Evolutionary conservation across 2,888 invertebrate species (phyloP).

Genomic region (Eupithecia insigniata): DNA sequence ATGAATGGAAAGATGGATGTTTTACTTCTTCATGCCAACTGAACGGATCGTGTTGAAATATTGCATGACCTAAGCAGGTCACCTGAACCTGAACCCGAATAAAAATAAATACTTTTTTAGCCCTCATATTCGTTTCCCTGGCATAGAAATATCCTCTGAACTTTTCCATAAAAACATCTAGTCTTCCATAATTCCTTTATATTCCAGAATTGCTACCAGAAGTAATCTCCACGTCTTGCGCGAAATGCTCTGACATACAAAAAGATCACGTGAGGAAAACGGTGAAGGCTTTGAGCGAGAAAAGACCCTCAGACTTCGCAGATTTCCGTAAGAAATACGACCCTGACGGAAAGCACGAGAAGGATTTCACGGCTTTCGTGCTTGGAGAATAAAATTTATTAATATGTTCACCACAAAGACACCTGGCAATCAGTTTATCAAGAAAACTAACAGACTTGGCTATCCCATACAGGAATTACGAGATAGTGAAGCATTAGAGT

Average conservation of each 20-base stretch:
- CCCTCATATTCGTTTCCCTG: not conserved
- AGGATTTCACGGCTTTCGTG: constrained; percentile 63
- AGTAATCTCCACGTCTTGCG: constrained; percentile 68
- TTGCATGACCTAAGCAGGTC: too few species aligned
- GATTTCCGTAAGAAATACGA: constrained; percentile 67
- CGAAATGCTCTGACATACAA: constrained; percentile 67
- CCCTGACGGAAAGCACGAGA: constrained; percentile 66
- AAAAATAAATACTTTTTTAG: not conserved
- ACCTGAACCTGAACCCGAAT: not conserved
- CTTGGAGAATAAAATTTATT: too few species aligned
- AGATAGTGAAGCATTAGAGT: constrained; percentile 8
- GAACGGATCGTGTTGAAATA: not conserved
- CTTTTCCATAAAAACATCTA: not conserved
- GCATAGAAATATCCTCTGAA: not conserved
- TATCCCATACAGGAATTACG: not conserved
- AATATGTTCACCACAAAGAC: not conserved
- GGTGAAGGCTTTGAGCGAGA: constrained; percentile 64
- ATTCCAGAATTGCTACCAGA: constrained; percentile 69
- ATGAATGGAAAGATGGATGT: too few species aligned
- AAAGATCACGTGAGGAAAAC: constrained; percentile 62
- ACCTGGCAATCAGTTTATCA: not conserved
- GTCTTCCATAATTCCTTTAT: not conserved
- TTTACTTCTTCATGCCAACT: not conserved
- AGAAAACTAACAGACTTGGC: not conserved
- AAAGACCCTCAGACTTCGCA: constrained; percentile 59